Conservation (phyloP, 2,888 invertebrate genomes). For the Drosophila cracens region DNA sequence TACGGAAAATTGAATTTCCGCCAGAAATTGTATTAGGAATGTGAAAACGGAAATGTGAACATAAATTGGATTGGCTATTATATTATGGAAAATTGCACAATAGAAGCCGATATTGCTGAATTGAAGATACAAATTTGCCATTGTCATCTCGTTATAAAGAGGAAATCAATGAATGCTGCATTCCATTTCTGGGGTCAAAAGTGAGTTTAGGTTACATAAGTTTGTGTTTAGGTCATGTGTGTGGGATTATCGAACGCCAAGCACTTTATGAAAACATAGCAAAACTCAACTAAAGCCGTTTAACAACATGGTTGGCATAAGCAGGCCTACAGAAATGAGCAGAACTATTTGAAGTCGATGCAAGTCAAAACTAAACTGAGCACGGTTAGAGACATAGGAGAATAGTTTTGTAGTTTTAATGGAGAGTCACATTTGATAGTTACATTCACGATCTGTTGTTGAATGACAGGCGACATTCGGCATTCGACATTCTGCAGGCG, state of each 20-base stretch:
- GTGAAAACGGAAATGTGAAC: slow-evolving; percentile 54
- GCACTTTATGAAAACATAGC: neutral
- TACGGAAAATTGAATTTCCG: slow-evolving; percentile 71
- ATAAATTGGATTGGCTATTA: slow-evolving; percentile 40
- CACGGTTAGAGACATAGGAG: neutral
- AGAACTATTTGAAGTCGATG: neutral
- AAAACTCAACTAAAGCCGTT: neutral
- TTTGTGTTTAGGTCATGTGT: neutral
- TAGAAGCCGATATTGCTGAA: neutral
- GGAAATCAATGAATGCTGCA: slow-evolving; percentile 1
- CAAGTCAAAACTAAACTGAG: neutral
- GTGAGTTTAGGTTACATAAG: neutral
- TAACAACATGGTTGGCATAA: neutral
- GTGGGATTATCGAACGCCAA: neutral
- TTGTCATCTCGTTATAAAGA: neutral
- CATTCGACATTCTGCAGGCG: slow-evolving; percentile 17
- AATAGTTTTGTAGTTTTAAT: neutral
- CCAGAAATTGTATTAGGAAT: slow-evolving; percentile 38
- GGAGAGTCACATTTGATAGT: slow-evolving; percentile 18
- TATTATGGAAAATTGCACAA: slow-evolving; percentile 17
- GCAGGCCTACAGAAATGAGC: neutral
- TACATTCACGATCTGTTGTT: slow-evolving; percentile 43
- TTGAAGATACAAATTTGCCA: neutral
- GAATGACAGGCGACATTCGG: slow-evolving; percentile 22
- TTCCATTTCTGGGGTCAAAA: neutral